Conservation (phyloP, 2,888 invertebrate genomes). For the Cantharis lateralis region DNA sequence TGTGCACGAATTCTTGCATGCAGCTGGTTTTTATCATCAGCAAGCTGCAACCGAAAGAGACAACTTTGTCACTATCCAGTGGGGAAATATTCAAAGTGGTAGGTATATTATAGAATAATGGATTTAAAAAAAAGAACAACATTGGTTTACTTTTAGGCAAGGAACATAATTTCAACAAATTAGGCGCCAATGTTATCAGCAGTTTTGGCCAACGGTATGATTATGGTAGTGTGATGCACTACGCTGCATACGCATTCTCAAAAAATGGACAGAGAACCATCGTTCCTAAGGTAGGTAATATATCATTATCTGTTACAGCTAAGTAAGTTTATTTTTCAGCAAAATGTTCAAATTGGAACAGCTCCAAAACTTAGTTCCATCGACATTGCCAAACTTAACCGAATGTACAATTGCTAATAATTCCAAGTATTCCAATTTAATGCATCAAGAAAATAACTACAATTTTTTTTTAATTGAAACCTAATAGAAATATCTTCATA, state of each 20-base stretch:
- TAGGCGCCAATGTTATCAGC: slow-evolving; percentile 65
- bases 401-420: slow-evolving; percentile 58
- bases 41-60: slow-evolving; percentile 80
- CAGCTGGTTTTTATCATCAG: slow-evolving; percentile 82
- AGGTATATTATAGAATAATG: slow-evolving; percentile 9
- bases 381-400: slow-evolving; percentile 62
- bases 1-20: slow-evolving; percentile 79
- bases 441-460: too few species aligned
- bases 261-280: slow-evolving; percentile 71
- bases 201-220: slow-evolving; percentile 72
- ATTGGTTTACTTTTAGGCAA: slow-evolving; percentile 51
- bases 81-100: slow-evolving; percentile 72
- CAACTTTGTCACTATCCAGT: slow-evolving; percentile 72
- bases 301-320: background rate
- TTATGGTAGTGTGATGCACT: slow-evolving; percentile 76
- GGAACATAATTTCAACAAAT: slow-evolving; percentile 69
- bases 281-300: slow-evolving; percentile 58
- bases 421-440: too few species aligned
- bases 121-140: background rate
- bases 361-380: slow-evolving; percentile 62
- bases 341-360: slow-evolving; percentile 63
- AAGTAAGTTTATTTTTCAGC: slow-evolving; percentile 12
- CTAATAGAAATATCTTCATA: too few species aligned
- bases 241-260: slow-evolving; percentile 69
- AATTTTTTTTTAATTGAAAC: too few species aligned